These are phyloP conservation scores for Lordiphosa stackelbergi DNA, from an alignment of 1,140 invertebrate species.

Conservation along the genomic window DNA sequence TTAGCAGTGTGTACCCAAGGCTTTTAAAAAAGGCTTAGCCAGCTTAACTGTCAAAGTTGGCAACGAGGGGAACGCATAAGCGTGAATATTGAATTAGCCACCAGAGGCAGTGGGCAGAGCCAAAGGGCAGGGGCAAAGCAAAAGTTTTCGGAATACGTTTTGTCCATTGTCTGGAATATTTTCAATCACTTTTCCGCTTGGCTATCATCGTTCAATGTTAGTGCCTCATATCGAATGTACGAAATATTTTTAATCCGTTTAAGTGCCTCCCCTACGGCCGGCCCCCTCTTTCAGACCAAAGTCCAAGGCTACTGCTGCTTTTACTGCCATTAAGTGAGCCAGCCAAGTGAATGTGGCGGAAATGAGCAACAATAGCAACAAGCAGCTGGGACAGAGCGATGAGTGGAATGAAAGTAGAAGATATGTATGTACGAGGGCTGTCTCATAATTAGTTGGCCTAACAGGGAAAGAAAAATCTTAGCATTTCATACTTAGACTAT, in stretches of 20 bases:
- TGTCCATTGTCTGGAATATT: slow-evolving; percentile 32
- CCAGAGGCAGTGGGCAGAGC: background rate
- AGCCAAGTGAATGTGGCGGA: slow-evolving; percentile 72
- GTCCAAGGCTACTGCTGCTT: slow-evolving; percentile 7
- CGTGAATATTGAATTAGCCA: slow-evolving; percentile 68
- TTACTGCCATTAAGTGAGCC: slow-evolving; percentile 63
- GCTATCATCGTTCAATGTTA: slow-evolving; percentile 5
- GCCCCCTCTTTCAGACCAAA: background rate
- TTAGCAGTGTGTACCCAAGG: slow-evolving; percentile 72
- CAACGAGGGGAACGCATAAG: slow-evolving; percentile 45
- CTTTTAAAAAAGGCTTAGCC: slow-evolving; percentile 75
- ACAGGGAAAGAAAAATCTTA: no score
- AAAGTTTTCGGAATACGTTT: slow-evolving; percentile 4
- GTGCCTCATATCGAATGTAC: slow-evolving; percentile 68
- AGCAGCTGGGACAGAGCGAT: slow-evolving; percentile 45
- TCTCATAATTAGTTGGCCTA: slow-evolving; percentile 1
- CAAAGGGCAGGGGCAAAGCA: background rate
- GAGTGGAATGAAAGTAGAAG: slow-evolving; percentile 14
- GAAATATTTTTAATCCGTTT: slow-evolving; percentile 76
- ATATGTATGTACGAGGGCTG: background rate
- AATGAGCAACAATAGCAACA: slow-evolving; percentile 74
- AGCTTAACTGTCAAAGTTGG: slow-evolving; percentile 72
- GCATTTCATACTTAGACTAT: no score
- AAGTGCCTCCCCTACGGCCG: slow-evolving; percentile 50
- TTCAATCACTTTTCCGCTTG: slow-evolving; percentile 32